phyloP scores from a whole-genome alignment of 2,113 vertebrate species.

The Sapajus apella region DNA sequence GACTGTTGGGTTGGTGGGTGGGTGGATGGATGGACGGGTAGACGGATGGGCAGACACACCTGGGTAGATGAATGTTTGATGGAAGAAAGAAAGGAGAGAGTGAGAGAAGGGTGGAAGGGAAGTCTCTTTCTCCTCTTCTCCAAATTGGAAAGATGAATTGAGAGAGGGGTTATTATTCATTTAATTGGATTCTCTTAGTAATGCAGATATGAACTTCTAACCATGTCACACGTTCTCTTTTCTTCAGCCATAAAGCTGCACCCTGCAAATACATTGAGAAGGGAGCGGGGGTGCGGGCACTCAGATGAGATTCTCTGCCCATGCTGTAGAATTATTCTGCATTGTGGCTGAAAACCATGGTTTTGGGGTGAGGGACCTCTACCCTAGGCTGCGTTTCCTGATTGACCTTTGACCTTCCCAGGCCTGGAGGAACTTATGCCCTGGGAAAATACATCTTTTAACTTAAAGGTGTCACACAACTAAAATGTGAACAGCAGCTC shows the following conservation, averaged over 20 bases:
- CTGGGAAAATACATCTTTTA: neutral
- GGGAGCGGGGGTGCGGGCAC: neutral
- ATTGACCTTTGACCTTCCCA: neutral
- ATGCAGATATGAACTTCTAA: neutral
- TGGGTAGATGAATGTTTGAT: neutral
- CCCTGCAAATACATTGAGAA: neutral
- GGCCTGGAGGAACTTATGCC: neutral
- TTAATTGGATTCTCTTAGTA: neutral
- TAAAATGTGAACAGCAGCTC: neutral
- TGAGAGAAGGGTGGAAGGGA: neutral
- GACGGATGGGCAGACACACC: no score
- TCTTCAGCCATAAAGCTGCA: neutral
- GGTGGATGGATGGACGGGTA: neutral
- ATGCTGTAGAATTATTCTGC: neutral
- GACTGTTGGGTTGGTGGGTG: neutral
- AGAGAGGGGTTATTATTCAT: neutral
- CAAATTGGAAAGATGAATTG: neutral
- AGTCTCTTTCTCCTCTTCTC: neutral
- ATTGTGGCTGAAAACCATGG: fast-evolving
- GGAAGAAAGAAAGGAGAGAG: neutral
- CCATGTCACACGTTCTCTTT: fast-evolving
- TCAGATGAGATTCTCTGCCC: no score
- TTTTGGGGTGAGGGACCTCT: neutral
- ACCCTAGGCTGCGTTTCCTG: fast-evolving
- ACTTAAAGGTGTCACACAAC: neutral